Evolutionary conservation across 1,140 invertebrate species (phyloP), one percentile per base, ranked within the genome.

Genomic region (Uloborus diversus): DNA sequence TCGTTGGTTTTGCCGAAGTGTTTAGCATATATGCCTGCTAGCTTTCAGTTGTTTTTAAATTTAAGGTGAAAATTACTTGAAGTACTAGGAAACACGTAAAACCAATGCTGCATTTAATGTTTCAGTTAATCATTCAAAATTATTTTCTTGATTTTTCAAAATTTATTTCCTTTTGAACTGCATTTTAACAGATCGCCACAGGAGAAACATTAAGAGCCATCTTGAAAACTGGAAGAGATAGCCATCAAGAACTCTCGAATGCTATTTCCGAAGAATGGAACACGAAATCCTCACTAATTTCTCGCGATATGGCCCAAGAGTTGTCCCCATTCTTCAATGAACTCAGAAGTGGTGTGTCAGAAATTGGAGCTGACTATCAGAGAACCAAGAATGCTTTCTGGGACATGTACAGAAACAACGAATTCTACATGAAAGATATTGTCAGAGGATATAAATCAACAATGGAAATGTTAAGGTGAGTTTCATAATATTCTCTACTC

Each of bases 371-470:
- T 4, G 84, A 85, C 33, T 32, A 83, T 3, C 57, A 62, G 23
- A 13, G 13, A 2, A 49, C 83, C 11, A 49, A 35, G 3, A 30
- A 81, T 3, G 81, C 84, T 28, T 68, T 83, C 64, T 51, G 23
- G 13, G 69, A 47, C 9, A 82, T 84, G 81, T 84, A 84, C 80
- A 32, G 66, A 2, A 82, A 35, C 23, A 84, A 85, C 51, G 84
- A 84, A 51, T 84, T 85, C 68, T 83, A 83, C 68, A 76, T 84
- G 28, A 80, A 81, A 32, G 82, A 83, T 68, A 64, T 84, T 1
- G 32, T 78, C 25, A 65, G 28, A n/a, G 30, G n/a, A n/a, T n/a
- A n/a, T n/a, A n/a, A n/a, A n/a, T n/a, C n/a, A n/a, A n/a, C 30
- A 37, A 30, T 69, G 30, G 59, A 80, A 11, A 59, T 65, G 11